These are phyloP conservation scores for Botia kubotai DNA, from an alignment of 2,797 vertebrate species.

Conservation along the genomic window DNA sequence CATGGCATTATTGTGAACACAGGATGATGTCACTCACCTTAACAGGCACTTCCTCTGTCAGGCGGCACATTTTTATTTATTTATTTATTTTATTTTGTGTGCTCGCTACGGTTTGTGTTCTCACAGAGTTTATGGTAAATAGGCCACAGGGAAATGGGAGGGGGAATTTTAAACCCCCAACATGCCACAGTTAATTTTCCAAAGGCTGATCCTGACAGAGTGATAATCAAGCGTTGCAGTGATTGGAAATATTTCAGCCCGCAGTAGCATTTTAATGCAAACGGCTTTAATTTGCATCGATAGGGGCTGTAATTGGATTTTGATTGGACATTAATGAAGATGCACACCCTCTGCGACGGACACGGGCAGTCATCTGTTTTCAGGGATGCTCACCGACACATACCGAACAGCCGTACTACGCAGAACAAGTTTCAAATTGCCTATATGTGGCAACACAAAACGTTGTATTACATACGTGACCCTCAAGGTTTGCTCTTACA, in stretches of 20 bases:
- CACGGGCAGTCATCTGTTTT: conserved; percentile 77
- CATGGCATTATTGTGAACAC: conserved; percentile 2
- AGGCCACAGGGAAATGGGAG: conserved; percentile 56
- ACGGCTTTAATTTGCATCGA: conserved; percentile 77
- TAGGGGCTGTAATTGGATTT: conserved; percentile 82
- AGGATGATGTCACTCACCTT: conserved; percentile 38
- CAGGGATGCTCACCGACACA: conserved; percentile 46
- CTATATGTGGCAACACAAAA: neutral
- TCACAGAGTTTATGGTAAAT: conserved; percentile 59
- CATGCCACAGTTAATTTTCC: conserved; percentile 57
- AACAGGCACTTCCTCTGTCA: conserved; percentile 18
- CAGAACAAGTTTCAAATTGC: conserved; percentile 36
- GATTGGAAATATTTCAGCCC: conserved; percentile 78
- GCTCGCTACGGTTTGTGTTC: conserved; percentile 36
- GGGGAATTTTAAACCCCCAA: conserved; percentile 49
- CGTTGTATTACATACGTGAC: neutral
- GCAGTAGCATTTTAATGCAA: conserved; percentile 79
- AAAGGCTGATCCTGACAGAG: conserved; percentile 61
- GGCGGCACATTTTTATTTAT: conserved; percentile 38
- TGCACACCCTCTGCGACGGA: conserved; percentile 78
- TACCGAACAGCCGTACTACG: conserved; percentile 14
- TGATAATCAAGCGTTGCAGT: conserved; percentile 78
- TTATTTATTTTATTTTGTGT: conserved; percentile 52
- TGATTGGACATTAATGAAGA: conserved; percentile 85
- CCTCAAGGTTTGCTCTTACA: conserved; percentile 35